phyloP scores from a whole-genome alignment of 1,140 invertebrate species.

The Sitodiplosis mosellana region DNA sequence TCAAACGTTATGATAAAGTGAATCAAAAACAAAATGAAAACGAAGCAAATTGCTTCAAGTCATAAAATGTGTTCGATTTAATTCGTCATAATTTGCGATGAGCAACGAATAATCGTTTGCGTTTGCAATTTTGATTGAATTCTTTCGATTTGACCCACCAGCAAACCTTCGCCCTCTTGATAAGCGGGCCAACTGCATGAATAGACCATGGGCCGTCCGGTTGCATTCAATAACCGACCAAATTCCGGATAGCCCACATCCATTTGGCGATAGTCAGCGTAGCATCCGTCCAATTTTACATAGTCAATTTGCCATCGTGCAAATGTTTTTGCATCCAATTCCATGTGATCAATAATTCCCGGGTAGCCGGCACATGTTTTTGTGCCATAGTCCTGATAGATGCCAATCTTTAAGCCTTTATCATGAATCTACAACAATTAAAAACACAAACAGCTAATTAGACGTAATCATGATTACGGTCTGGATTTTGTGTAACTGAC shows the following conservation, averaged over 20 bases:
- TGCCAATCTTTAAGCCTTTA: conserved; percentile 66
- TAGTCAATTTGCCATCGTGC: conserved; percentile 79
- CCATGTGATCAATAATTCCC: conserved; percentile 53
- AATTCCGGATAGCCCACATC: conserved; percentile 54
- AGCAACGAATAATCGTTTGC: too few species aligned
- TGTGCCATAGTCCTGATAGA: conserved; percentile 76
- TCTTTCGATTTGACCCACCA: conserved; percentile 31
- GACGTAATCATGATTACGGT: too few species aligned
- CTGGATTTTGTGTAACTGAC: conserved; percentile 27
- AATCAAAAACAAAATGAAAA: too few species aligned
- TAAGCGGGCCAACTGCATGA: conserved; percentile 82
- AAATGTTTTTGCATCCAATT: conserved; percentile 66
- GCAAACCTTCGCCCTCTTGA: conserved; percentile 57
- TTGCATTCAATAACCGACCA: conserved; percentile 50
- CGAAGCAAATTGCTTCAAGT: too few species aligned
- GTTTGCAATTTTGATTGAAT: conserved; percentile 5
- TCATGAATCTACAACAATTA: conserved; percentile 65
- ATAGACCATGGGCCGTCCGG: conserved; percentile 66
- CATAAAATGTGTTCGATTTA: too few species aligned
- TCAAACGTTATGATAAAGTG: too few species aligned
- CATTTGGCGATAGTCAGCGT: conserved; percentile 40
- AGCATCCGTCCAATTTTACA: conserved; percentile 76
- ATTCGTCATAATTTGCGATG: too few species aligned
- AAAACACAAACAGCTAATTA: too few species aligned
- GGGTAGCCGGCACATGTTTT: conserved; percentile 72